Conservation (phyloP, 2,797 vertebrate species). For the Coluber constrictor region DNA sequence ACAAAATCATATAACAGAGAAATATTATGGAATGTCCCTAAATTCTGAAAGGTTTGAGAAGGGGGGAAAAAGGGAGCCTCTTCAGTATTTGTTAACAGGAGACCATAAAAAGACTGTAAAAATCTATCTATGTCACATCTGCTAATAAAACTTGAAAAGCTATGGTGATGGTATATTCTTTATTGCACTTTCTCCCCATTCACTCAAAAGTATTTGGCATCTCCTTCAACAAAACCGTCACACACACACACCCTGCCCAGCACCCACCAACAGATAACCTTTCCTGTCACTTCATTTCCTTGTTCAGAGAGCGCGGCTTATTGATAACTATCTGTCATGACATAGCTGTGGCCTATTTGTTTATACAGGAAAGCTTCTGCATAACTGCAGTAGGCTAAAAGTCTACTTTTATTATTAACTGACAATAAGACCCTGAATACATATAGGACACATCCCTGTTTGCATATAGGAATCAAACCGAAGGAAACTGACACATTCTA, state of each 20-base stretch:
- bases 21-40: background rate
- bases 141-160: constrained; percentile 21
- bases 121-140: background rate
- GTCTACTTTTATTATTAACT: background rate
- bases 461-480: background rate
- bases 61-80: background rate
- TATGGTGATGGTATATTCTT: background rate
- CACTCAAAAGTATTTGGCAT: background rate
- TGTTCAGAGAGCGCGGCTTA: background rate
- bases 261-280: background rate
- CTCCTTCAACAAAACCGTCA: background rate
- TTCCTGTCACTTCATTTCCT: background rate
- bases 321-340: background rate
- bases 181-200: background rate
- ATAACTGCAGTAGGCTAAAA: background rate
- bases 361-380: background rate
- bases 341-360: background rate
- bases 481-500: background rate
- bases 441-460: background rate
- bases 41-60: background rate
- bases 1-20: background rate
- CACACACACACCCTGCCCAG: background rate
- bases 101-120: background rate
- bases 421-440: background rate
- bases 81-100: constrained; percentile 1